Base-by-base conservation (phyloP, 2,797 vertebrate species). In the Clarias platycephalus region DNA sequence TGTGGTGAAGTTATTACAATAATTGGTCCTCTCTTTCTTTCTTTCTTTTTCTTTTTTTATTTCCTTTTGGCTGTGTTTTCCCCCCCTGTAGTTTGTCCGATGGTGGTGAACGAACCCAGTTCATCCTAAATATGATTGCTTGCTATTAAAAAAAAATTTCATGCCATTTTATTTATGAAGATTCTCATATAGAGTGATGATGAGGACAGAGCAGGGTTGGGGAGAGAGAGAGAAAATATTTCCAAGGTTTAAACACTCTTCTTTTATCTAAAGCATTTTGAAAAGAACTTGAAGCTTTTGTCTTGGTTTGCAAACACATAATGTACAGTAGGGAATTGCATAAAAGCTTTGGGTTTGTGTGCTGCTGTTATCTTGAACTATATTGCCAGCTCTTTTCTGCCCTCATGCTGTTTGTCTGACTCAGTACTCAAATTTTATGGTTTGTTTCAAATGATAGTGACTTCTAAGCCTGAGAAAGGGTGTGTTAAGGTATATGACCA, bases 1-100 rank as follows among this genome's bases (percentile, higher is more conserved):
- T 84, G 80, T 68, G 55, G 28, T 63, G 77, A 58, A 24, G 70
- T 72, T 81, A 71, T 84, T 84, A 77, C 67, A 81, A 4, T 71
- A 83, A 83, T 66, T 28, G 10, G 49, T 13, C 13, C 1, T 31
- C 22, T 64, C 28, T 9, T 3, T 9, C 3, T 13, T 26, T 4
- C 4, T 26, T 26, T n/a, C 0, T 1, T 26, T 34, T 3, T 37
- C 37, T 37, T 9, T n/a, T 0, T 28, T 2, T 2, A 1, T 44
- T 10, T 44, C 10, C 40, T 34, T 49, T 18, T 26, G 13, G n/a
- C 53, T 71, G 77, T 79, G 24, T 83, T 28, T 2, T 20, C 12
- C 18, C 7, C 7, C 55, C 22, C 1, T 13, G 3, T 63, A n/a
- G 15, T 40, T 6, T 76, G 4, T 58, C 34, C 53, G 6, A 4